Evolutionary conservation across 2,797 vertebrate species (phyloP).

Genomic region (Sebastes vulpes): DNA sequence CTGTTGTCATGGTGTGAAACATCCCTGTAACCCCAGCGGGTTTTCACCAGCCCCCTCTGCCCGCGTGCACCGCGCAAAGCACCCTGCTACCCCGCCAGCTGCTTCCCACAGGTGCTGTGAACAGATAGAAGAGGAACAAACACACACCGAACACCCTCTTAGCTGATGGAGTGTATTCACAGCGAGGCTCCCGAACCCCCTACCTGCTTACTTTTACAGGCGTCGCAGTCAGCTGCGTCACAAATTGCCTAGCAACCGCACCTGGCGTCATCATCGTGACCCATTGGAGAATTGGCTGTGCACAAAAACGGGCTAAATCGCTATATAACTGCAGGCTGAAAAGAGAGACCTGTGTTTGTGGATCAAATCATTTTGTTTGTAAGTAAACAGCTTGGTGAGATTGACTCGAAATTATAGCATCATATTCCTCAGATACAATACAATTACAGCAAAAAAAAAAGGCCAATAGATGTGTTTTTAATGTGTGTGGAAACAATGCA

Average conservation of each 20-base stretch:
- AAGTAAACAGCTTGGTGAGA: neutral
- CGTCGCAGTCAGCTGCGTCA: conserved; percentile 21
- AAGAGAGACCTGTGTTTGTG: neutral
- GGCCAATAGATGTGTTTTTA: neutral
- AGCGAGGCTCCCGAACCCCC: neutral
- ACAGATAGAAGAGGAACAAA: conserved; percentile 55
- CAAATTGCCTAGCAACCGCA: conserved; percentile 56
- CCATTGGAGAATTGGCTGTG: conserved; percentile 23
- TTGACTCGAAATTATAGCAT: neutral
- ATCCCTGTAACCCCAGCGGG: conserved; percentile 63
- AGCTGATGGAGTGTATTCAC: conserved; percentile 32
- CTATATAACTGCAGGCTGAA: neutral
- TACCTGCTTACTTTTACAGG: neutral
- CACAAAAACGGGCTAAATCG: conserved; percentile 30
- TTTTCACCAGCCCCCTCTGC: conserved; percentile 37
- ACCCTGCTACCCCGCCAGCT: conserved; percentile 61
- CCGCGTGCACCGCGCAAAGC: conserved; percentile 34
- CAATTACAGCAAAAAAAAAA: neutral
- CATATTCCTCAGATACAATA: neutral
- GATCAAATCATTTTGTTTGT: neutral
- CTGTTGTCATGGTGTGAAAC: conserved; percentile 75
- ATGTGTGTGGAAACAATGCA: neutral
- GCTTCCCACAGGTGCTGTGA: conserved; percentile 75
- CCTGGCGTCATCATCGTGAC: conserved; percentile 38
- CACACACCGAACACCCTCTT: conserved; percentile 29